phyloP scores from a whole-genome alignment of 2,888 invertebrate species.

The Mantis religiosa region DNA sequence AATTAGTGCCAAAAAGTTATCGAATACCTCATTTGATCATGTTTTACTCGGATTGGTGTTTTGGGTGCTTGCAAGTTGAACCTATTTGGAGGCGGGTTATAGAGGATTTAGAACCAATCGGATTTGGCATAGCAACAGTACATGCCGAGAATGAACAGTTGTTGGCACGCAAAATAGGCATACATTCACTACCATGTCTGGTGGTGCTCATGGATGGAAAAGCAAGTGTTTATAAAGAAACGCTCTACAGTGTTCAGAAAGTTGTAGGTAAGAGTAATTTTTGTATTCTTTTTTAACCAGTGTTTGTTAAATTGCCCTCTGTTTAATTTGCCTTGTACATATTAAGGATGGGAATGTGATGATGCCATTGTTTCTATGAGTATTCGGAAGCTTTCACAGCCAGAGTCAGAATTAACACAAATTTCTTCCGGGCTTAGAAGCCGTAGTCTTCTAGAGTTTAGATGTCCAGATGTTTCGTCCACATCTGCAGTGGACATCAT shows the following conservation, averaged over 20 bases:
- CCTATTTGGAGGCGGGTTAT: conserved; percentile 80
- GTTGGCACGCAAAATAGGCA: conserved; percentile 72
- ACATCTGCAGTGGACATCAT: too few species aligned
- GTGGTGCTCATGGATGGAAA: conserved; percentile 80
- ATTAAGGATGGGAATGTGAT: too few species aligned
- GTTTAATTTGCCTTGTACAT: too few species aligned
- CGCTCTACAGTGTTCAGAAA: conserved; percentile 71
- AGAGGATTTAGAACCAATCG: conserved; percentile 80
- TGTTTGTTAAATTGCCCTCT: too few species aligned
- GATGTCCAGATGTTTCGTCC: too few species aligned
- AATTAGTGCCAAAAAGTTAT: conserved; percentile 77
- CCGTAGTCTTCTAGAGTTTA: too few species aligned
- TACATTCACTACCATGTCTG: conserved; percentile 77
- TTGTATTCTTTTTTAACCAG: too few species aligned
- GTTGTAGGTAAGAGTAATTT: conserved; percentile 61
- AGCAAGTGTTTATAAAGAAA: conserved; percentile 77
- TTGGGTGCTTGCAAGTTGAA: conserved; percentile 85
- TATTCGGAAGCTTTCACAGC: too few species aligned
- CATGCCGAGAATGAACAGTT: conserved; percentile 80
- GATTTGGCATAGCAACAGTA: conserved; percentile 75
- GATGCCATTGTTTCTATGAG: too few species aligned
- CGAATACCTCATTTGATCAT: conserved; percentile 80
- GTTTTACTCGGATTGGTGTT: conserved; percentile 94
- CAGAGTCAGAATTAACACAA: too few species aligned
- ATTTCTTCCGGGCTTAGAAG: too few species aligned